Percentiles rank a stretch among this genome's conserved stretches.
Conservation (phyloP, 2,888 invertebrate genomes). For the Xiphydria camelus region DNA sequence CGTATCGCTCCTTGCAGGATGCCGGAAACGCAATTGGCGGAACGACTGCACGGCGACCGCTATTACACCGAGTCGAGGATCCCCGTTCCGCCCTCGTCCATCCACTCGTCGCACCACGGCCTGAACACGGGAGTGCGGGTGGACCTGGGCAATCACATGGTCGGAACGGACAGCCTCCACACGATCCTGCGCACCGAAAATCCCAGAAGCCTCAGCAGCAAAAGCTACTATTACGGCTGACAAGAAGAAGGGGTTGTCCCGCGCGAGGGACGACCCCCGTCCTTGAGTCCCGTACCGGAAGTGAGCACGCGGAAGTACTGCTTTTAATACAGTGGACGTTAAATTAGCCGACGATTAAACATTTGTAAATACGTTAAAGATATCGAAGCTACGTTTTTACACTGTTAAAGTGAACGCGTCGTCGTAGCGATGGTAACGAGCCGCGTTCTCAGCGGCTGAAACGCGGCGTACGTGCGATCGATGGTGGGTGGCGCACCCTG, state of each 20-base stretch:
- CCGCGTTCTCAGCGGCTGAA: too few relatives aligned
- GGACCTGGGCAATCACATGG: conserved; percentile 55
- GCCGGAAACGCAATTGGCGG: conserved; percentile 51
- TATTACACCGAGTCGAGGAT: conserved; percentile 50
- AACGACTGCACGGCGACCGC: conserved; percentile 51
- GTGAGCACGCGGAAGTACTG: conserved; percentile 55
- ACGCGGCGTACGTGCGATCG: too few relatives aligned
- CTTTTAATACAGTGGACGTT: too few relatives aligned
- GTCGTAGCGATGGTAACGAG: too few relatives aligned
- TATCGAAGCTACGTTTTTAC: too few relatives aligned
- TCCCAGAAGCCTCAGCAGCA: conserved; percentile 49
- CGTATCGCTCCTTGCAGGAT: conserved; percentile 35
- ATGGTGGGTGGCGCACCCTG: too few relatives aligned
- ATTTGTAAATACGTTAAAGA: too few relatives aligned
- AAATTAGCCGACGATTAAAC: too few relatives aligned
- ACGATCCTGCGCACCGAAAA: conserved; percentile 53
- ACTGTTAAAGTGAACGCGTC: too few relatives aligned
- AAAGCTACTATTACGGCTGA: conserved; percentile 76
- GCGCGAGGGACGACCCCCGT: conserved; percentile 50
- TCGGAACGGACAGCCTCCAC: conserved; percentile 53
- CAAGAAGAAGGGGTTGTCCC: conserved; percentile 63
- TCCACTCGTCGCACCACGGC: conserved; percentile 27
- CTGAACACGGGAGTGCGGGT: conserved; percentile 43
- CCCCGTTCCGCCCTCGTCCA: conserved; percentile 44
- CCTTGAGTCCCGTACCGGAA: conserved; percentile 53